phyloP scores from a whole-genome alignment of 2,113 vertebrate genomes.

The Tyto alba region DNA sequence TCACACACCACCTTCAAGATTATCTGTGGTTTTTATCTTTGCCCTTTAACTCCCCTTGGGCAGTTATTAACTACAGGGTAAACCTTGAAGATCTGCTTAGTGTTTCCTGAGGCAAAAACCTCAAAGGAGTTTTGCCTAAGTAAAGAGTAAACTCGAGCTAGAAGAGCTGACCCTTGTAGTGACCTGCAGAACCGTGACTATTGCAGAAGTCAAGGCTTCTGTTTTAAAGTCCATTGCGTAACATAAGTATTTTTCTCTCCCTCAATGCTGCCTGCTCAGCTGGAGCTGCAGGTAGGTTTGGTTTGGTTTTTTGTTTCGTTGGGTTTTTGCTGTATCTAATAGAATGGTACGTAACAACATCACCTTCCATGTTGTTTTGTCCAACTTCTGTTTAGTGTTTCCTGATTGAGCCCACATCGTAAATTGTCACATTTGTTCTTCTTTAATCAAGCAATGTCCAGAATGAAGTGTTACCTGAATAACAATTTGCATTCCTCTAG shows the following conservation, averaged over 20 bases:
- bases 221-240: conserved; percentile 58
- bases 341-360: conserved; percentile 18
- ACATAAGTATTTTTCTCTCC: conserved; percentile 76
- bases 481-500: neutral
- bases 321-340: conserved; percentile 52
- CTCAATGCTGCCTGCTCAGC: conserved; percentile 82
- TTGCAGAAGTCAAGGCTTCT: conserved; percentile 63
- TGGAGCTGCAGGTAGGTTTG: conserved; percentile 94
- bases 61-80: neutral
- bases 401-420: neutral
- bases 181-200: neutral
- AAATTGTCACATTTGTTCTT: neutral
- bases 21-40: neutral
- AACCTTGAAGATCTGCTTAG: neutral
- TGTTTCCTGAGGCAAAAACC: neutral
- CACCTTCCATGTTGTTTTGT: conserved; percentile 46
- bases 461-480: neutral
- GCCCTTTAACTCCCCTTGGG: neutral
- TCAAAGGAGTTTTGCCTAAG: neutral
- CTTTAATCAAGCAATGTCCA: neutral
- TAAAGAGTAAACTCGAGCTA: neutral
- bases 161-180: neutral
- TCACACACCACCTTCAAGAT: neutral
- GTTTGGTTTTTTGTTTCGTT: neutral
- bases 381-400: conserved; percentile 14